phyloP scores from a whole-genome alignment of 2,888 invertebrate genomes.

The Scaptomyza polygonia region DNA sequence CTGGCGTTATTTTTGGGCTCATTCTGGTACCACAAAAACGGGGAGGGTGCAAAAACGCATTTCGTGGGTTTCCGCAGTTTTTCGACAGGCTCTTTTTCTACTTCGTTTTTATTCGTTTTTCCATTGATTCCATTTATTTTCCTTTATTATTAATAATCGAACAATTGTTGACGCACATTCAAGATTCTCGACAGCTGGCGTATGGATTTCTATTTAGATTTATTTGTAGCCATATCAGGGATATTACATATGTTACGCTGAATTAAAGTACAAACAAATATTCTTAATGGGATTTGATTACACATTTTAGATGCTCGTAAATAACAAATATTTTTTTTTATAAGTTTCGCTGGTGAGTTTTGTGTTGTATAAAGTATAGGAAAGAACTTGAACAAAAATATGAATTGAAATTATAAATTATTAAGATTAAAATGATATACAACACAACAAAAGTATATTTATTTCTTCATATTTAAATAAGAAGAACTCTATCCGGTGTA shows the following conservation, averaged over 20 bases:
- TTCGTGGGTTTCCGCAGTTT: conserved; percentile 59
- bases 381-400: too few species aligned
- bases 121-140: conserved; percentile 1
- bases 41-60: conserved; percentile 42
- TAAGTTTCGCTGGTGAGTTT: too few species aligned
- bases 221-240: conserved; percentile 33
- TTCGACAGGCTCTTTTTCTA: conserved; percentile 25
- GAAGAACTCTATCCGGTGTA: too few species aligned
- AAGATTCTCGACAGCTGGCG: conserved; percentile 38
- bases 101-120: neutral
- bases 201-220: conserved; percentile 36
- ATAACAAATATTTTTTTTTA: conserved; percentile 8
- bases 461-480: too few species aligned
- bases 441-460: too few species aligned
- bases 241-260: conserved; percentile 42
- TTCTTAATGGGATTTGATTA: conserved; percentile 32
- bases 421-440: too few species aligned
- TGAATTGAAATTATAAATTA: too few species aligned
- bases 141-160: conserved; percentile 35
- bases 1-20: conserved; percentile 33
- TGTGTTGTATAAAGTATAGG: too few species aligned
- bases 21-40: conserved; percentile 4
- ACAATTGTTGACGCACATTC: conserved; percentile 31
- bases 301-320: neutral
- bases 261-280: conserved; percentile 22